Evolutionary conservation across 2,888 invertebrate species (phyloP).

Genomic region (Acanthosoma haemorrhoidale): DNA sequence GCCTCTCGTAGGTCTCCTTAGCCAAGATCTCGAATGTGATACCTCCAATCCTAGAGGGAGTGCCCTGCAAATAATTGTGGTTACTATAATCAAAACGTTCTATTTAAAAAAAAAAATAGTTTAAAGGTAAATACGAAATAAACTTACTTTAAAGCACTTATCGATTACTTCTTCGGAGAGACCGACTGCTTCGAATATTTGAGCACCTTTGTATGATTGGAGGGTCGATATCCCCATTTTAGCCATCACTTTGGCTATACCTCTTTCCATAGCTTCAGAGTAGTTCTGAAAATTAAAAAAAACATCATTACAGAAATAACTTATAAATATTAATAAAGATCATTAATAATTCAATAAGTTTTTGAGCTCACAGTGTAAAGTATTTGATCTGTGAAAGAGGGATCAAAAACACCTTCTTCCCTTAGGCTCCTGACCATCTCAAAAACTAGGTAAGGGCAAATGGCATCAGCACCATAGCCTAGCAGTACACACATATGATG

Average conservation of each 20-base stretch:
- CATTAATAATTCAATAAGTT: neutral
- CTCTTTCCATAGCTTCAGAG: conserved; percentile 83
- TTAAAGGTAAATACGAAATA: neutral
- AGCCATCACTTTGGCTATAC: conserved; percentile 92
- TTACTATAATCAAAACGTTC: neutral
- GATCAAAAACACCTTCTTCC: conserved; percentile 77
- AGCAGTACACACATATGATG: conserved; percentile 94
- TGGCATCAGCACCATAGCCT: conserved; percentile 95
- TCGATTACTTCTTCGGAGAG: conserved; percentile 86
- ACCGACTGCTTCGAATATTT: conserved; percentile 98
- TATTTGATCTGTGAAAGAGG: conserved; percentile 66
- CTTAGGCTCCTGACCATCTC: conserved; percentile 85
- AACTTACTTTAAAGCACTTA: conserved; percentile 78
- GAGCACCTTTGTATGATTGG: conserved; percentile 97
- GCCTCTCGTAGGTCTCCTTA: conserved; percentile 75
- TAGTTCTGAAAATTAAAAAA: conserved; percentile 58
- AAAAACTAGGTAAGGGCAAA: conserved; percentile 94
- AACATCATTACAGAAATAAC: neutral
- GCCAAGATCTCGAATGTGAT: conserved; percentile 83
- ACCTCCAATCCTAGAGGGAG: conserved; percentile 75
- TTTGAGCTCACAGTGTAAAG: conserved; percentile 59
- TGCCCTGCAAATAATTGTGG: conserved; percentile 48
- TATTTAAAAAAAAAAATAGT: neutral
- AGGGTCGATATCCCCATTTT: conserved; percentile 99
- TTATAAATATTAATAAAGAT: neutral